Percentiles rank a stretch among this genome's conserved stretches.
phyloP scores from a whole-genome alignment of 2,888 invertebrate species.

The Bugulina stolonifera region DNA sequence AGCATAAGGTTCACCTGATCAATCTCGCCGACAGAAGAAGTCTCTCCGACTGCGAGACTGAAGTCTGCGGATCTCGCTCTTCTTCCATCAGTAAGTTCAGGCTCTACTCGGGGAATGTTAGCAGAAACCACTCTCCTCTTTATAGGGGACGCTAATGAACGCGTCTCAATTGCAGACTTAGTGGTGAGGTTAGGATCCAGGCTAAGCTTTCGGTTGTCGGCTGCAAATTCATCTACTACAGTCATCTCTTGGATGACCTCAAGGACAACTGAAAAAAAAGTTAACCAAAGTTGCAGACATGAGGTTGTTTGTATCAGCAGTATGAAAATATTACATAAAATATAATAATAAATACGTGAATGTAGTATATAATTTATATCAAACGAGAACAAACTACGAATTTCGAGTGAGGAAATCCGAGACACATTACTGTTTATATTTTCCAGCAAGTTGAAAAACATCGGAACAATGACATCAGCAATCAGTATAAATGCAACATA shows the following conservation, averaged over 20 bases:
- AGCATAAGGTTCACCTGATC: too few relatives aligned
- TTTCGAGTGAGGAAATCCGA: too few relatives aligned
- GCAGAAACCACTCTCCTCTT: neutral
- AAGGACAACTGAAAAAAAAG: neutral
- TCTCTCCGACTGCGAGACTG: neutral
- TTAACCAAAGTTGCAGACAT: neutral
- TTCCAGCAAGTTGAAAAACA: too few relatives aligned
- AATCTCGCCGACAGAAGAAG: neutral
- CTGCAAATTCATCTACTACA: constrained; percentile 8
- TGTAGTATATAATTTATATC: too few relatives aligned
- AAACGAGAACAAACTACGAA: too few relatives aligned
- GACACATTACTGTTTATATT: too few relatives aligned
- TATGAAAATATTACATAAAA: too few relatives aligned
- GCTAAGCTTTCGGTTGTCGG: neutral
- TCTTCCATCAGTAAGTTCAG: neutral
- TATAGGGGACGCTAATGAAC: neutral
- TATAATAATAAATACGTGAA: too few relatives aligned
- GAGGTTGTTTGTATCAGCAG: too few relatives aligned
- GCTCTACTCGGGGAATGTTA: neutral
- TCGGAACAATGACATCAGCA: too few relatives aligned
- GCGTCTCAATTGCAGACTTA: neutral
- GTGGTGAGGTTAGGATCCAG: neutral
- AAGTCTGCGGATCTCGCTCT: neutral
- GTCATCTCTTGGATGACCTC: constrained; percentile 18
- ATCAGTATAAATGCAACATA: too few relatives aligned